Conservation (phyloP, 2,797 vertebrate genomes). For the Erithacus rubecula region DNA sequence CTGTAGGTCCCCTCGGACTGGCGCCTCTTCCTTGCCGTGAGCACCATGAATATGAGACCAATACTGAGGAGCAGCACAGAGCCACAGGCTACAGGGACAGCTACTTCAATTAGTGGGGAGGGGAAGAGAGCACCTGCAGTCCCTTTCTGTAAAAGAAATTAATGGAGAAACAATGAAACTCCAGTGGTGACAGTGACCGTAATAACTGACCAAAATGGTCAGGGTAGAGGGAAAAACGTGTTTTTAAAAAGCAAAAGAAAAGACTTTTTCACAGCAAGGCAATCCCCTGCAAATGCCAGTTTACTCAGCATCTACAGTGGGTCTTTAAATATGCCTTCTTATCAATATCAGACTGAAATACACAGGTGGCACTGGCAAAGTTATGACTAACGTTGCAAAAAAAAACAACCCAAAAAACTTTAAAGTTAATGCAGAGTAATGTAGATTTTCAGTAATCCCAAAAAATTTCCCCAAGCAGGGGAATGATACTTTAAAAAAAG, state of each 20-base stretch:
- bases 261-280: background rate
- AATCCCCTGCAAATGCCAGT: background rate
- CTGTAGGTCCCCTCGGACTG: slow-evolving; percentile 98
- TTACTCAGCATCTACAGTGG: background rate
- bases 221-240: background rate
- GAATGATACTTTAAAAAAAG: background rate
- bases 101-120: slow-evolving; percentile 88
- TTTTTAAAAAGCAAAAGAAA: background rate
- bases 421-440: background rate
- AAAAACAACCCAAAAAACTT: background rate
- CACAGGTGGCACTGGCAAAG: background rate
- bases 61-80: slow-evolving; percentile 86
- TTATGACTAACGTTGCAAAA: background rate
- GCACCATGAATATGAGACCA: slow-evolving; percentile 85
- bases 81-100: slow-evolving; percentile 88
- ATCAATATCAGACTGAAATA: background rate
- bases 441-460: background rate
- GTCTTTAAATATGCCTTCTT: background rate
- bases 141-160: slow-evolving; percentile 83
- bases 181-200: background rate
- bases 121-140: slow-evolving; percentile 79
- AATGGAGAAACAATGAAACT: slow-evolving; percentile 52
- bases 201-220: background rate
- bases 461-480: background rate
- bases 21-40: slow-evolving; percentile 93